Evolutionary conservation across 1,140 invertebrate species (phyloP), one percentile per base, ranked within the genome.

Genomic region (Trachelipus rathkii): DNA sequence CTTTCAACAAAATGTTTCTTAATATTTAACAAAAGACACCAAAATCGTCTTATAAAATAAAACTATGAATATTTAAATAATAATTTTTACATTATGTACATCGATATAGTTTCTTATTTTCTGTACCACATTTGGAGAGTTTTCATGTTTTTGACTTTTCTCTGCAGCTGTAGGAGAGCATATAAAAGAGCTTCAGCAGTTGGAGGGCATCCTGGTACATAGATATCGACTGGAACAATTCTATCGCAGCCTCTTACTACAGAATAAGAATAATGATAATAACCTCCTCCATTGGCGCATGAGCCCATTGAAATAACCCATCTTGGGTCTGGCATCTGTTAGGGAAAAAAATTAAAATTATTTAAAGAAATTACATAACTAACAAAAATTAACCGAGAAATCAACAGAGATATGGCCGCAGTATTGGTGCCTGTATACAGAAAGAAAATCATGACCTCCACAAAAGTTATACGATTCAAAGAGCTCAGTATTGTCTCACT

Each of bases 301-400:
- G 95, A 97, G 24, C 97, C 97, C 97, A 99, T 99, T 0, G 96
- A 97, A 84, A 99, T 96, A 0, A 99, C 97, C 95, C 95, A 98
- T 85, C 92, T 87, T 8, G 95, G 95, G 79, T 96, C 92, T 33
- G 93, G 91, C 96, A 99, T 99, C 88, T 94, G 88, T 82, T 81
- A n/a, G n/a, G n/a, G 81, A 23, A 33, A 73, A 71, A 75, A 50
- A 72, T 45, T 67, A 21, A 53, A 44, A 72, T 19, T 9, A 9
- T 43, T 33, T 6, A 33, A 33, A n/a, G n/a, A n/a, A 33, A n/a
- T n/a, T n/a, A n/a, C n/a, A n/a, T n/a, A n/a, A n/a, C n/a, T n/a
- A n/a, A n/a, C n/a, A n/a, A n/a, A n/a, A n/a, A n/a, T n/a, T n/a
- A n/a, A n/a, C n/a, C n/a, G n/a, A n/a, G n/a, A n/a, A n/a, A n/a